phyloP scores from a whole-genome alignment of 2,797 vertebrate species.

The Falco biarmicus region DNA sequence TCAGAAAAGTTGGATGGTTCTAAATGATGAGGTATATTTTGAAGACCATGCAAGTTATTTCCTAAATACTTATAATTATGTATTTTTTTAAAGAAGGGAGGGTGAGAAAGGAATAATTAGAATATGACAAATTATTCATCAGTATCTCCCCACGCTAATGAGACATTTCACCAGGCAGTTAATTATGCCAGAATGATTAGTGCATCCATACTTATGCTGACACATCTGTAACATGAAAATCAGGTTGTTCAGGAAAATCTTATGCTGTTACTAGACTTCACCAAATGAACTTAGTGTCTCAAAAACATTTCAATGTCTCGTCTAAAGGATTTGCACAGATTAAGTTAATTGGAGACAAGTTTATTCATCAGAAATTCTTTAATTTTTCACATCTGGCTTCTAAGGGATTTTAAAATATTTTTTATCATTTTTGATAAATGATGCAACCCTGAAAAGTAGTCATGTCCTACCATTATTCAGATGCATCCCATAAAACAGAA shows the following conservation, averaged over 20 bases:
- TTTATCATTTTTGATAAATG: constrained; percentile 49
- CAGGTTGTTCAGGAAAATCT: constrained; percentile 44
- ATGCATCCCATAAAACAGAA: constrained; percentile 27
- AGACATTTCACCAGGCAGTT: constrained; percentile 72
- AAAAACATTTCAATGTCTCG: constrained; percentile 55
- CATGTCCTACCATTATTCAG: constrained; percentile 48
- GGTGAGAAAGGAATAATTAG: constrained; percentile 48
- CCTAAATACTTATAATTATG: constrained; percentile 37
- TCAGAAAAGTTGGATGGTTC: not conserved
- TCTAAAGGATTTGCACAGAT: constrained; percentile 30
- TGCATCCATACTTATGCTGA: constrained; percentile 30
- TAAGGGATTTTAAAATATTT: not conserved
- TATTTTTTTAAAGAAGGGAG: not conserved
- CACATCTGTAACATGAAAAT: constrained; percentile 59
- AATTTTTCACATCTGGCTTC: constrained; percentile 39
- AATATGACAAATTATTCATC: constrained; percentile 51
- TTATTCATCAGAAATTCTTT: constrained; percentile 62
- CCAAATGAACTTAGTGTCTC: constrained; percentile 63
- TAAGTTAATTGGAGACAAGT: constrained; percentile 61
- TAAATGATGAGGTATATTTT: constrained; percentile 28
- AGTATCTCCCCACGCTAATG: constrained; percentile 41
- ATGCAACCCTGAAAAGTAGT: constrained; percentile 39
- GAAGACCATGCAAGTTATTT: not conserved
- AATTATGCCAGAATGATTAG: constrained; percentile 53
- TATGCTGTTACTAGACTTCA: constrained; percentile 48